Conservation (phyloP, 2,113 vertebrate genomes). For the Candoia aspera region DNA sequence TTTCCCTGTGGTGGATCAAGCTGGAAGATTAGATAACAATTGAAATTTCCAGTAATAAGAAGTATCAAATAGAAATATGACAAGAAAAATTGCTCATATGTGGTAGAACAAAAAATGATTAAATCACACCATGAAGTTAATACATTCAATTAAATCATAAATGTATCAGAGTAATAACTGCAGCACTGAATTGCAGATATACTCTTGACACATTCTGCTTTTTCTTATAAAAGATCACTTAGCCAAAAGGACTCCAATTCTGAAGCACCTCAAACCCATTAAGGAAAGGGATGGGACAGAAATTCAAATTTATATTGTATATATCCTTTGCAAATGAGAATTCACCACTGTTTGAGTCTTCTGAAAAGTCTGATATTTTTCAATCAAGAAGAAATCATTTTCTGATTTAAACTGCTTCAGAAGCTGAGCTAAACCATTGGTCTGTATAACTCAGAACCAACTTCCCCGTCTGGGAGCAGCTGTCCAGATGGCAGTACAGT, state of each 20-base stretch:
- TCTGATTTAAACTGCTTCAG: neutral
- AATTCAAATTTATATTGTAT: neutral
- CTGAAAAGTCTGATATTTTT: neutral
- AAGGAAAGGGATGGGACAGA: neutral
- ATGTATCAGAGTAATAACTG: slow-evolving; percentile 26
- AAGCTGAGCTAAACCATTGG: neutral
- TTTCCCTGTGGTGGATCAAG: neutral
- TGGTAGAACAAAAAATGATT: neutral
- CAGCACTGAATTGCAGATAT: slow-evolving; percentile 22
- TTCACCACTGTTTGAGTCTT: slow-evolving; percentile 25
- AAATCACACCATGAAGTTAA: neutral
- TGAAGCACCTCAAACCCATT: neutral
- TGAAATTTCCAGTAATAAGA: neutral
- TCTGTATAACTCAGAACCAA: neutral
- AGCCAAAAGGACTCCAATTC: slow-evolving; percentile 26
- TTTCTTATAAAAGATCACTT: slow-evolving; percentile 48
- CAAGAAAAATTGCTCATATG: neutral
- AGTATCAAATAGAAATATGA: neutral
- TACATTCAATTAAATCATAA: neutral
- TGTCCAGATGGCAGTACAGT: neutral
- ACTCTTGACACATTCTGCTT: neutral
- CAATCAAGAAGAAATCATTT: neutral
- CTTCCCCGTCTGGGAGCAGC: neutral
- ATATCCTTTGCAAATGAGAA: slow-evolving; percentile 16
- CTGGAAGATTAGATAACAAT: neutral